phyloP scores from a whole-genome alignment of 2,888 invertebrate species.

The Shargacucullia verbasci region DNA sequence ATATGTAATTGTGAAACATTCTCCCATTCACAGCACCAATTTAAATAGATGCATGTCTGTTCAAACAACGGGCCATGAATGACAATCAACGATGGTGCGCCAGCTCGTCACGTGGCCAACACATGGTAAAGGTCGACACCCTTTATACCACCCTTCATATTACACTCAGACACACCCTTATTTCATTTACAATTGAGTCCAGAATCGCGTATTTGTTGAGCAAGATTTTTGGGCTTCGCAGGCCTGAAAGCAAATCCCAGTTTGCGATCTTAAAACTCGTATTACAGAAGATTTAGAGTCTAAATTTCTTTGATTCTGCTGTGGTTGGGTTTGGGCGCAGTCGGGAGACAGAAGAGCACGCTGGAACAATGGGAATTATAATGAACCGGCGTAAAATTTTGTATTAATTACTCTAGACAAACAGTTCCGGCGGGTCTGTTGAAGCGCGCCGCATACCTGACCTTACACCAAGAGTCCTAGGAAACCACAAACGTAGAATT shows the following conservation, averaged over 20 bases:
- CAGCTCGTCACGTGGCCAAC: slow-evolving; percentile 64
- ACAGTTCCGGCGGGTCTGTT: slow-evolving; percentile 28
- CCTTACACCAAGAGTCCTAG: slow-evolving; percentile 24
- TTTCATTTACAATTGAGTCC: neutral
- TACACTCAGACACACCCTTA: slow-evolving; percentile 8
- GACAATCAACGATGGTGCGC: slow-evolving; percentile 57
- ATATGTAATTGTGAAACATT: slow-evolving; percentile 39
- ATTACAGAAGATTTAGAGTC: neutral
- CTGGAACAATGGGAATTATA: slow-evolving; percentile 65
- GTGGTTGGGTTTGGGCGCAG: neutral
- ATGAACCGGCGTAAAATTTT: slow-evolving; percentile 57
- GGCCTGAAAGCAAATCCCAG: slow-evolving; percentile 7
- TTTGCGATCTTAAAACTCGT: slow-evolving; percentile 10
- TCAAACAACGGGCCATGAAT: slow-evolving; percentile 57
- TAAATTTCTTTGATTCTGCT: neutral
- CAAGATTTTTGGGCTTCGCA: neutral
- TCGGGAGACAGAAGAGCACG: slow-evolving; percentile 52
- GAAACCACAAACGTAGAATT: slow-evolving; percentile 15
- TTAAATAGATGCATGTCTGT: slow-evolving; percentile 54
- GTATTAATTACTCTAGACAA: slow-evolving; percentile 50
- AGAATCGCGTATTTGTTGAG: slow-evolving; percentile 15
- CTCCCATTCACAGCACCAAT: slow-evolving; percentile 43
- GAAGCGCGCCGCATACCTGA: slow-evolving; percentile 47
- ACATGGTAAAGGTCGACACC: slow-evolving; percentile 73
- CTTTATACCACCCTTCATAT: slow-evolving; percentile 57